Base-by-base conservation (phyloP, 2,888 invertebrate genomes). In the Ectobius pallidus region DNA sequence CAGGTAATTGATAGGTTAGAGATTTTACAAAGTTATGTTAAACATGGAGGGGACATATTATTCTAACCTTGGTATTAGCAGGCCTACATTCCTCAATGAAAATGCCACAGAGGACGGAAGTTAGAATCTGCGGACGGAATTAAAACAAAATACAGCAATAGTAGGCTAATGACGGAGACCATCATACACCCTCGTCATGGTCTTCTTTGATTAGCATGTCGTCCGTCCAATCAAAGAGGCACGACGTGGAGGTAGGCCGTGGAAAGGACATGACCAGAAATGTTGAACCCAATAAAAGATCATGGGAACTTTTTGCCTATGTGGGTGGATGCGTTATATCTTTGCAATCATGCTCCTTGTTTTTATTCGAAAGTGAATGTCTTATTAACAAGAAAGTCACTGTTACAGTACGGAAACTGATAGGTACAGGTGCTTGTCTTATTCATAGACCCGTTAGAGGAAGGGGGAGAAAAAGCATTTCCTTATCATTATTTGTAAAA, bases 171-270 rank as follows among this genome's bases (percentile, higher is more conserved):
- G 65, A 65, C 46, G 65, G 46, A 44, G 65, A 65, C 46, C 30
- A 34, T 34, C 27, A 44, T 46, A 46, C 22, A 65, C 42, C 44
- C 65, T 44, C 16, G 25, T 16, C 58, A 18, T 46, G 65, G 27
- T 27, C 44, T 46, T 65, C 27, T 65, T 27, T n/a, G 44, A 65
- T 65, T 65, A 65, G 65, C 65, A 65, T 65, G 65, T 65, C 65
- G 46, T 65, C 44, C 65, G 30, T 46, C 65, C 65, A 65, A 65
- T 65, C 44, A 65, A 30, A 27, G 34, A 34, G 42, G 30, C 46
- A 65, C 65, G 65, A 46, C 46, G n/a, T 30, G 27, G n/a, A 58
- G 32, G 58, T 30, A 32, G 58, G 58, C 32, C 58, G 25, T 25
- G 55, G 55, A 55, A 22, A 25, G 55, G 55, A 55, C 55, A 58